Conservation (phyloP, 2,888 invertebrate genomes). For the Omphaloscelis lunosa region DNA sequence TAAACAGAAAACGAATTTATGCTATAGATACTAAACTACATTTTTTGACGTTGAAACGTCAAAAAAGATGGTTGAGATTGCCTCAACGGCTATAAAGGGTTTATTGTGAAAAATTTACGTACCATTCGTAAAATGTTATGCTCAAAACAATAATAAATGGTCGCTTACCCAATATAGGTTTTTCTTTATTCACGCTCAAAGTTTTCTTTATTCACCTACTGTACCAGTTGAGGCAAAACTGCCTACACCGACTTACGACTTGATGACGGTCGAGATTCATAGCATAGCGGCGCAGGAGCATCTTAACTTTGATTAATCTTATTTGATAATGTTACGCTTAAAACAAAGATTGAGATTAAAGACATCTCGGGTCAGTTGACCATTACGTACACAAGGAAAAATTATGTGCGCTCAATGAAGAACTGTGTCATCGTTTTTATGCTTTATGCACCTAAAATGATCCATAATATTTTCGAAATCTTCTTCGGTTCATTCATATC, state of each 20-base stretch:
- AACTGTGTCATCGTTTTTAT: neutral
- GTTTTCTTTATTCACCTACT: too few species aligned
- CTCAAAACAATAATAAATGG: neutral
- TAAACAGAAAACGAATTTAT: neutral
- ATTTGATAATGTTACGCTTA: neutral
- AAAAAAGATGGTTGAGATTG: too few species aligned
- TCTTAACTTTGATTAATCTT: constrained; percentile 13
- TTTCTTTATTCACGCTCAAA: constrained; percentile 10
- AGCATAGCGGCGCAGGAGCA: constrained; percentile 14
- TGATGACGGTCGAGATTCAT: constrained; percentile 21
- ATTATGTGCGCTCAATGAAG: neutral
- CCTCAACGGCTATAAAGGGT: too few species aligned
- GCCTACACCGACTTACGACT: constrained; percentile 11
- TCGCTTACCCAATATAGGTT: neutral
- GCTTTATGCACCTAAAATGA: neutral
- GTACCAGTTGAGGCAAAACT: neutral
- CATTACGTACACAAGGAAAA: neutral
- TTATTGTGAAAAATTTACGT: neutral
- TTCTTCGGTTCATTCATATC: neutral
- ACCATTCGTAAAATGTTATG: neutral
- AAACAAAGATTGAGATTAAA: neutral
- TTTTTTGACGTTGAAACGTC: too few species aligned
- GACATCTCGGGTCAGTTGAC: neutral
- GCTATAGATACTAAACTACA: neutral
- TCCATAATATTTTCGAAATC: neutral